Base-by-base conservation (phyloP, 2,888 invertebrate genomes). In the Criorhina ranunculi region DNA sequence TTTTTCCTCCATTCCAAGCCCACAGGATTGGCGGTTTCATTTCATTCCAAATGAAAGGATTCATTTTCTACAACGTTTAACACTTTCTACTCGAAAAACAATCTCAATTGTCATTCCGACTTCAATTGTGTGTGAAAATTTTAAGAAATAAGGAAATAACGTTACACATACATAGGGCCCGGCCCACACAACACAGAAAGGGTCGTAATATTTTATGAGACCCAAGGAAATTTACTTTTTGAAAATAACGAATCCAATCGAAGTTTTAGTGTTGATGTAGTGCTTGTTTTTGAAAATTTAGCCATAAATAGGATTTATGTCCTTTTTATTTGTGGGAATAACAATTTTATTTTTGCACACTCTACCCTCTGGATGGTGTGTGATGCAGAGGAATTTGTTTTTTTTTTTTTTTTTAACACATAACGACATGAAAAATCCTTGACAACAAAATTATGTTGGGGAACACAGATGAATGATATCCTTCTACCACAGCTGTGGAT, bases 261-360 rank as follows among this genome's bases (percentile, higher is more conserved):
- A 76, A 64, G 44, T 70, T 70, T 66, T 78, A 67, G 66, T 67
- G 72, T 66, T 72, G 77, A 77, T 78, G 62, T 78, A 73, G 66
- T 55, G 49, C 42, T 83, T 67, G 59, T 66, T 83, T 53, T 72
- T 82, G 77, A 77, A 77, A 83, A 73, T 73, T 78, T 53, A 78
- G 51, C 72, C 72, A 83, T 83, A 83, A 78, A 83, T 78, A 70
- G 29, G 77, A 78, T 82, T 82, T 82, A 82, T 82, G 70, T 78
- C 57, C 59, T 60, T 83, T 78, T 83, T 82, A 77, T 82, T 78
- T 83, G 78, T 62, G 82, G 72, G 78, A 78, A 83, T 78, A 83
- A 78, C 72, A 78, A 62, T 83, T 83, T 72, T 82, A 82, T 82
- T 77, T 78, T 77, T 51, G 70, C 44, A 42, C 51, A 64, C 37